Evolutionary conservation across 2,888 invertebrate genomes (phyloP).

Genomic region (Megamerina dolium): DNA sequence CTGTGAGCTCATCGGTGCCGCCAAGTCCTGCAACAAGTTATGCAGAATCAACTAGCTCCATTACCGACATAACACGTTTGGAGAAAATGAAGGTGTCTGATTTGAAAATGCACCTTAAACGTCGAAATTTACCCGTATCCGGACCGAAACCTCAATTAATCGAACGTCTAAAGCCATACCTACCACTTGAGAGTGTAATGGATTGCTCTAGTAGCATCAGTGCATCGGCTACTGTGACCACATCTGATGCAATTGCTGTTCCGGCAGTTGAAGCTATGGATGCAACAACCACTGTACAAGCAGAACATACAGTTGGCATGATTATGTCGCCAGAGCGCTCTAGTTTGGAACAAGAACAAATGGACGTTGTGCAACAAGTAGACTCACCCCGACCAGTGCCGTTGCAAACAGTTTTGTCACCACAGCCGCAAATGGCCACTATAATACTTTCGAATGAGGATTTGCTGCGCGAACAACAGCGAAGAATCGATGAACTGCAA

Average conservation of each 20-base stretch:
- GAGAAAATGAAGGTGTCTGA: conserved; percentile 97
- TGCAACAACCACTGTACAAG: conserved; percentile 34
- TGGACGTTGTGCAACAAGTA: conserved; percentile 47
- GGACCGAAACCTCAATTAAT: conserved; percentile 94
- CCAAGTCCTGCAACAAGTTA: conserved; percentile 46
- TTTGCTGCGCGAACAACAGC: conserved; percentile 74
- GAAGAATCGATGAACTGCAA: conserved; percentile 82
- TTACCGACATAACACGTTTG: conserved; percentile 57
- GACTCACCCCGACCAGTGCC: conserved; percentile 41
- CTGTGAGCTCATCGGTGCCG: conserved; percentile 49
- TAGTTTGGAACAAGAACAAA: conserved; percentile 41
- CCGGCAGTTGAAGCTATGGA: conserved; percentile 32
- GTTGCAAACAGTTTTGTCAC: conserved; percentile 36
- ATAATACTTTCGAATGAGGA: conserved; percentile 58
- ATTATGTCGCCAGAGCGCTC: conserved; percentile 28
- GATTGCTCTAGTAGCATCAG: conserved; percentile 40
- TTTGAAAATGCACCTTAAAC: conserved; percentile 88
- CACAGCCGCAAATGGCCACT: conserved; percentile 44
- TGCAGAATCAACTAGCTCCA: conserved; percentile 38
- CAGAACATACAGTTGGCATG: conserved; percentile 33
- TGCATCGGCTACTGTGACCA: conserved; percentile 17
- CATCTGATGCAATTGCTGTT: conserved; percentile 27
- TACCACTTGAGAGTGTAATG: conserved; percentile 49
- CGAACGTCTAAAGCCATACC: conserved; percentile 77
- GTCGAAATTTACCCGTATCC: conserved; percentile 88